Evolutionary conservation across 2,113 vertebrate species (phyloP).

Genomic region (Calypte anna): DNA sequence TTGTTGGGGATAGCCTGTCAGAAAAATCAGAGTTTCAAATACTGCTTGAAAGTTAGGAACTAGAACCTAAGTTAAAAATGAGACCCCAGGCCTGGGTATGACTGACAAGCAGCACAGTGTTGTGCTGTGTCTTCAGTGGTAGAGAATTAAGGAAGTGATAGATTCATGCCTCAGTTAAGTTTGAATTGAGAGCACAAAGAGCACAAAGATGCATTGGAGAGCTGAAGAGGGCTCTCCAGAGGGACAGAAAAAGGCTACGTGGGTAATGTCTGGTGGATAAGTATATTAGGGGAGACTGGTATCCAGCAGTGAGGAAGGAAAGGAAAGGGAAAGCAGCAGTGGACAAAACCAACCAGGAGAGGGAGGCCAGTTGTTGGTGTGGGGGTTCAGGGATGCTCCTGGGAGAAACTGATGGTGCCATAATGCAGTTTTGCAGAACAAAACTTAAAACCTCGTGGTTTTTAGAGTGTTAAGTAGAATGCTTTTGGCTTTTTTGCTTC

Average conservation of each 20-base stretch:
- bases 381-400: background rate
- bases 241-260: background rate
- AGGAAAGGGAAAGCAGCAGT: background rate
- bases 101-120: background rate
- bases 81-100: background rate
- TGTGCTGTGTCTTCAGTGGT: background rate
- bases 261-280: background rate
- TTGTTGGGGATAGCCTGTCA: background rate
- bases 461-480: background rate
- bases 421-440: fast-evolving
- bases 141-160: background rate
- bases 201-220: background rate
- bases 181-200: background rate
- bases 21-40: background rate
- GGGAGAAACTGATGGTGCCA: background rate
- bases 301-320: background rate
- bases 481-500: background rate
- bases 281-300: background rate
- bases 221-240: background rate
- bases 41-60: background rate
- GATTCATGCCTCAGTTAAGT: background rate
- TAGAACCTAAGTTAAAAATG: background rate
- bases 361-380: background rate
- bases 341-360: background rate
- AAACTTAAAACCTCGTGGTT: background rate